Conservation (phyloP, 2,888 invertebrate species). For the Neuroscelio doddi region DNA sequence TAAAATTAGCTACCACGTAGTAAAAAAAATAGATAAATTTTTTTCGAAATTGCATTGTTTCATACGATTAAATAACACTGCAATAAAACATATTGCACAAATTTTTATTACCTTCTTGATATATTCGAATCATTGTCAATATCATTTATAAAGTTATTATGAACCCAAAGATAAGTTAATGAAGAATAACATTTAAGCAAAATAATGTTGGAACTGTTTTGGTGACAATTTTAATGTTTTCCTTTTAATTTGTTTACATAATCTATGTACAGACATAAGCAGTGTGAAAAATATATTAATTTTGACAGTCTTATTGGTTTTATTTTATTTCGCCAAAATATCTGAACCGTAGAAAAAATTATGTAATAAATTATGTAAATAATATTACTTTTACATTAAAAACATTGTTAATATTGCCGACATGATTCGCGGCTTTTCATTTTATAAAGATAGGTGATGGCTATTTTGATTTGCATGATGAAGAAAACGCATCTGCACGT, state of each 20-base stretch:
- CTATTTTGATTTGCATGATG: constrained; percentile 32
- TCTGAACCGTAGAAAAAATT: too few relatives aligned
- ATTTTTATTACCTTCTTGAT: background rate
- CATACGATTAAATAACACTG: background rate
- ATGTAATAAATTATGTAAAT: too few relatives aligned
- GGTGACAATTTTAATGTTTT: too few relatives aligned
- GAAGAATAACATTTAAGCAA: background rate
- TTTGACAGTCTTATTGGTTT: too few relatives aligned
- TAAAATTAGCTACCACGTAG: too few relatives aligned
- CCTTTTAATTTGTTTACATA: too few relatives aligned
- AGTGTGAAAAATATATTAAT: too few relatives aligned
- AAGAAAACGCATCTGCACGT: constrained; percentile 22
- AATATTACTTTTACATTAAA: too few relatives aligned
- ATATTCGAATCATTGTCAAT: background rate
- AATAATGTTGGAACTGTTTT: background rate
- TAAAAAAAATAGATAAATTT: background rate
- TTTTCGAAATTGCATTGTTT: background rate
- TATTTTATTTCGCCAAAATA: too few relatives aligned
- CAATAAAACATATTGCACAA: constrained; percentile 34
- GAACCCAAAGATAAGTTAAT: background rate
- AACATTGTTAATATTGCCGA: constrained; percentile 11
- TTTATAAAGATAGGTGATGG: constrained; percentile 4
- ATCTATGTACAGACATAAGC: too few relatives aligned
- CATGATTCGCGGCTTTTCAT: constrained; percentile 18
- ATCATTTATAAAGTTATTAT: too few relatives aligned